Percentiles rank a stretch among this genome's conserved stretches.
Conservation (phyloP, 2,113 vertebrate genomes). For the Nycticryphes semicollaris region DNA sequence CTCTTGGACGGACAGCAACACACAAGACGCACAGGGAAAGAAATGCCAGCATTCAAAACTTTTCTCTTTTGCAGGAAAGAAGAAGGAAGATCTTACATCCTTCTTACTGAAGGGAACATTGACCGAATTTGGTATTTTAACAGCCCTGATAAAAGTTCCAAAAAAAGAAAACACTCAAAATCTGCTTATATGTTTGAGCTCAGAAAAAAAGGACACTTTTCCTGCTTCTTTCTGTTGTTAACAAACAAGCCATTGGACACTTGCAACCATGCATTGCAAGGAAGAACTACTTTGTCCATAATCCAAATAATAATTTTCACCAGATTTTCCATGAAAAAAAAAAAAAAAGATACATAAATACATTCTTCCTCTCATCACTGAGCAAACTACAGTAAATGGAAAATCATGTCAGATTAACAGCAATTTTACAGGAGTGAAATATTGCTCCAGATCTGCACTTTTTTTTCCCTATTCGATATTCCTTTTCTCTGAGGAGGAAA, state of each 20-base stretch:
- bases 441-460: neutral
- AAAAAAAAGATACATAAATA: neutral
- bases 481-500: neutral
- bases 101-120: neutral
- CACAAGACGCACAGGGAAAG: neutral
- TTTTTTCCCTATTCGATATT: neutral
- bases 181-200: neutral
- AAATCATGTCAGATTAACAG: neutral
- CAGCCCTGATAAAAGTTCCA: neutral
- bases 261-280: neutral
- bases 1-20: neutral
- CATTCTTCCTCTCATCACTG: neutral
- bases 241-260: neutral
- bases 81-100: neutral
- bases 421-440: neutral
- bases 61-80: neutral
- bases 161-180: neutral
- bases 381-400: neutral
- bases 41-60: neutral
- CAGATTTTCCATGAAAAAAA: neutral
- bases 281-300: neutral
- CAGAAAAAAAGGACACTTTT: neutral
- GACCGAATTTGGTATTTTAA: neutral
- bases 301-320: neutral
- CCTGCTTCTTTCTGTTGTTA: neutral